Percentiles rank a stretch among this genome's conserved stretches.
phyloP scores from a whole-genome alignment of 2,113 vertebrate genomes.

The Notarius lentiginosus region DNA sequence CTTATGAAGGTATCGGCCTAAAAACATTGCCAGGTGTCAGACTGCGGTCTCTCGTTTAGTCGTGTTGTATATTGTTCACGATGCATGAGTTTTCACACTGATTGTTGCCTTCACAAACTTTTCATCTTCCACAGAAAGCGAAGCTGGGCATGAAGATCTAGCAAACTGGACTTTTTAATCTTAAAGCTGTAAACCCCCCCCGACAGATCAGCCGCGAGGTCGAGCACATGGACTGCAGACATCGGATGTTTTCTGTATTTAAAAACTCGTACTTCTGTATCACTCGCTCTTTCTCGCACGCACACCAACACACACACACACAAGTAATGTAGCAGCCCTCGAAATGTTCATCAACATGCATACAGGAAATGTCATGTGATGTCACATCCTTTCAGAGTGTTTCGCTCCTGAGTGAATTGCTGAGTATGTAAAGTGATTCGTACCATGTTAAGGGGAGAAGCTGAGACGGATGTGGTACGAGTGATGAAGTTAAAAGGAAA shows the following conservation, averaged over 20 bases:
- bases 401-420: neutral
- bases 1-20: neutral
- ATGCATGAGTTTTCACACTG: neutral
- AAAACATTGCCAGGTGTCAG: neutral
- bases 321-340: slow-evolving; percentile 7
- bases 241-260: neutral
- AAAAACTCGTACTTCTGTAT: neutral
- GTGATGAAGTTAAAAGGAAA: slow-evolving; percentile 6
- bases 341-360: slow-evolving; percentile 10
- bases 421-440: neutral
- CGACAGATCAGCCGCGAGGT: neutral
- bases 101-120: neutral
- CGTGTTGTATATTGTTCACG: too few relatives aligned
- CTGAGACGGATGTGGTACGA: neutral
- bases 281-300: neutral
- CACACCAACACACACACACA: neutral
- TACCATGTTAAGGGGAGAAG: neutral
- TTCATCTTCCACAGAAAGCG: slow-evolving; percentile 85
- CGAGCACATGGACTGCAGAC: neutral
- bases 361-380: slow-evolving; percentile 19
- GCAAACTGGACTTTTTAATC: slow-evolving; percentile 47
- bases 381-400: slow-evolving; percentile 6
- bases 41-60: neutral
- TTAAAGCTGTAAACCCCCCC: neutral
- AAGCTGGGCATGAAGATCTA: slow-evolving; percentile 96